phyloP scores from a whole-genome alignment of 2,797 vertebrate genomes.

The Acanthis flammea region DNA sequence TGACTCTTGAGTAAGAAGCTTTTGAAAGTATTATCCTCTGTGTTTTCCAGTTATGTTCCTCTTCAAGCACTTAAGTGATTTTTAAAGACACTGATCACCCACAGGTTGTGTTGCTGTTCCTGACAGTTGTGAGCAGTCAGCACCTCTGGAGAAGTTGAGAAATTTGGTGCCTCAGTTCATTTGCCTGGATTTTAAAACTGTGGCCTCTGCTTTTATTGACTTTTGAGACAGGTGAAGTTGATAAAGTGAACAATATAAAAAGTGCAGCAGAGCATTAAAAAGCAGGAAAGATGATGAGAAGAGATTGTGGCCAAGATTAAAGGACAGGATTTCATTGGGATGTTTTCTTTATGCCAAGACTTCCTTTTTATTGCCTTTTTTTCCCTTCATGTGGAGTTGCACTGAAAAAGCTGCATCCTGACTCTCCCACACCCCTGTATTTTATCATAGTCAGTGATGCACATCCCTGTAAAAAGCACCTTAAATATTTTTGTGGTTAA shows the following conservation, averaged over 20 bases:
- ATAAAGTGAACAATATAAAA: constrained; percentile 37
- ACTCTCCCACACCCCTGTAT: constrained; percentile 35
- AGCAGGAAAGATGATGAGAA: constrained; percentile 4
- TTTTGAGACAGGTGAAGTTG: constrained; percentile 37
- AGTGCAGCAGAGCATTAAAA: constrained; percentile 27
- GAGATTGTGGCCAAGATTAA: constrained; percentile 20
- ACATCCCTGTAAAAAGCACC: not conserved
- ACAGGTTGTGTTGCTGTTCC: not conserved
- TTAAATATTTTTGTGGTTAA: constrained; percentile 27
- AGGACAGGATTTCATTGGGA: constrained; percentile 17
- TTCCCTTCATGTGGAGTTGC: not conserved
- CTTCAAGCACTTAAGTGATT: not conserved
- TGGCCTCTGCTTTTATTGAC: constrained; percentile 7
- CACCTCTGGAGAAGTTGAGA: not conserved
- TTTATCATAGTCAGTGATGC: not conserved
- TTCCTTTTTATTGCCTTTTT: constrained; percentile 27
- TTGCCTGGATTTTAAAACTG: not conserved
- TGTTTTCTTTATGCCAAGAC: constrained; percentile 31
- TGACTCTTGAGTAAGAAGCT: not conserved
- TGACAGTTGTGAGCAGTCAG: not conserved
- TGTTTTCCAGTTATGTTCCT: not conserved
- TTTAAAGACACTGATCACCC: not conserved
- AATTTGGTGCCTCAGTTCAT: not conserved
- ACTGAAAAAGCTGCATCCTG: constrained; percentile 35
- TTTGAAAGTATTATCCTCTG: not conserved